These are phyloP conservation scores for Heterocephalus glaber DNA, from an alignment of 2,113 vertebrate species.

Conservation along the genomic window DNA sequence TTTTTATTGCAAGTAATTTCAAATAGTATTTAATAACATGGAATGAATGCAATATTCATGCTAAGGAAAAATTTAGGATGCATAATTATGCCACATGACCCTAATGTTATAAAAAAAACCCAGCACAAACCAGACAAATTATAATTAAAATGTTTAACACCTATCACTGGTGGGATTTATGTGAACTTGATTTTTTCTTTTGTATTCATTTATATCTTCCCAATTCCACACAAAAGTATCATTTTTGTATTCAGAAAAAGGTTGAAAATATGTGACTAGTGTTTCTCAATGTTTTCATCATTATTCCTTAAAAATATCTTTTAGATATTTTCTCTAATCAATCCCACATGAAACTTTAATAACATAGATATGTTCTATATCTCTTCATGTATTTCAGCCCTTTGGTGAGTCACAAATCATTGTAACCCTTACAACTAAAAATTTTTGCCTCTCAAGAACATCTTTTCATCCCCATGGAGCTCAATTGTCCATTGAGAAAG, in stretches of 20 bases:
- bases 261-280: neutral
- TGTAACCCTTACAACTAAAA: neutral
- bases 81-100: neutral
- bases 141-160: neutral
- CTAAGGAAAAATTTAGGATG: neutral
- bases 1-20: slow-evolving; percentile 9
- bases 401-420: neutral
- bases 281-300: neutral
- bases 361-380: neutral
- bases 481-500: neutral
- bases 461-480: neutral
- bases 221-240: neutral
- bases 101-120: neutral
- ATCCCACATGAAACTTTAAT: neutral
- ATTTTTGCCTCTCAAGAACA: neutral
- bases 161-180: neutral
- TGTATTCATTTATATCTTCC: neutral
- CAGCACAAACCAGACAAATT: neutral
- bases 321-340: neutral
- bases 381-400: neutral
- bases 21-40: neutral
- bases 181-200: neutral
- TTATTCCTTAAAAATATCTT: neutral
- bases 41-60: neutral
- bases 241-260: neutral